Conservation (phyloP, 1,140 invertebrate species). For the Platorchestia sp. region DNA sequence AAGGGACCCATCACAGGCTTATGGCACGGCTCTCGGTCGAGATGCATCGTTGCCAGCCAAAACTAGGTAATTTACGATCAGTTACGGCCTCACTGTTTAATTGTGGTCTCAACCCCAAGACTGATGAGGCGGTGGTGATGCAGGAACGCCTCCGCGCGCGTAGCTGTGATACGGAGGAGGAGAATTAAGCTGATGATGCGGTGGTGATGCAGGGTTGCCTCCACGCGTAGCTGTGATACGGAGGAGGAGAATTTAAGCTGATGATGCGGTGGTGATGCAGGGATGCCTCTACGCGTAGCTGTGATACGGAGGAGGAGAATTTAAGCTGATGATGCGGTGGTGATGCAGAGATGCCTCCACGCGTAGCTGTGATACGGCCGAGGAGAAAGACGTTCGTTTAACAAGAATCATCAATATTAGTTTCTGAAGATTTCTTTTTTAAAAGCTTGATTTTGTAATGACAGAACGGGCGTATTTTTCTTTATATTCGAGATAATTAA, state of each 20-base stretch:
- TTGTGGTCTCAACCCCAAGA: conserved; percentile 20
- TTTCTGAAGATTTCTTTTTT: background rate
- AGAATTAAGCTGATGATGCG: too few relatives aligned
- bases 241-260: too few relatives aligned
- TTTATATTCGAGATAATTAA: too few relatives aligned
- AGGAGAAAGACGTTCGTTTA: too few relatives aligned
- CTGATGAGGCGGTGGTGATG: background rate
- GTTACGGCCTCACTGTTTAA: conserved; percentile 54
- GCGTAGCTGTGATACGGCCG: too few relatives aligned
- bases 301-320: background rate
- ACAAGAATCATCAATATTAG: background rate
- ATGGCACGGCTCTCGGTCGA: background rate
- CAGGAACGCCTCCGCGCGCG: background rate
- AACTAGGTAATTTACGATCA: conserved; percentile 27
- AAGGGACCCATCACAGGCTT: background rate
- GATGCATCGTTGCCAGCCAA: conserved; percentile 23
- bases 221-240: too few relatives aligned
- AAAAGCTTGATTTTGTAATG: too few relatives aligned
- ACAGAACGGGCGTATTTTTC: too few relatives aligned
- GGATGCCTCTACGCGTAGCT: background rate
- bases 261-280: background rate
- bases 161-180: background rate
- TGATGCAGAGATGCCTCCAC: too few relatives aligned
- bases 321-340: too few relatives aligned
- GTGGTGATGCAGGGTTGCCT: too few relatives aligned